These are phyloP conservation scores for Takifugu flavidus DNA, from an alignment of 2,113 vertebrate species.

Conservation along the genomic window DNA sequence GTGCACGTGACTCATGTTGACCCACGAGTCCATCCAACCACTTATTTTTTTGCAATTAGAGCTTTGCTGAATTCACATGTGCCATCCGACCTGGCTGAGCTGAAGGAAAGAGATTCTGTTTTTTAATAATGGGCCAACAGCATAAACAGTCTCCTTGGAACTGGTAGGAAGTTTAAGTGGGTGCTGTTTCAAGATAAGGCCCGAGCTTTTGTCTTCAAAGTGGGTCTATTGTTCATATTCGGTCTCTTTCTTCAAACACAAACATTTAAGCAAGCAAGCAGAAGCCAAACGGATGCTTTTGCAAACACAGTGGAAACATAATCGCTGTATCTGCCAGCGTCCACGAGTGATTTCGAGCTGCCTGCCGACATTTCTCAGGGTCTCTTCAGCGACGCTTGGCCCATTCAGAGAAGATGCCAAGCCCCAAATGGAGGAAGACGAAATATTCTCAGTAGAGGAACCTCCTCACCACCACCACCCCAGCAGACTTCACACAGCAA, in stretches of 20 bases:
- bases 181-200: constrained; percentile 70
- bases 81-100: constrained; percentile 44
- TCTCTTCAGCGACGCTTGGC: constrained; percentile 23
- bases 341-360: neutral
- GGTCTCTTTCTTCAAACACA: constrained; percentile 45
- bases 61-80: neutral
- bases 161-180: constrained; percentile 64
- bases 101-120: constrained; percentile 25
- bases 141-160: constrained; percentile 19
- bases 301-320: neutral
- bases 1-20: neutral
- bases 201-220: constrained; percentile 60
- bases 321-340: neutral
- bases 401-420: constrained; percentile 18
- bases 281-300: constrained; percentile 37
- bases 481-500: constrained; percentile 14
- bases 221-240: constrained; percentile 58
- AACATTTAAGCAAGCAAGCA: constrained; percentile 37
- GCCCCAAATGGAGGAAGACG: constrained; percentile 43
- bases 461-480: neutral
- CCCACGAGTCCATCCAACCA: neutral
- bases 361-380: neutral
- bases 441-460: constrained; percentile 18
- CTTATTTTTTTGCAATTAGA: neutral
- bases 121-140: constrained; percentile 28